Evolutionary conservation across 2,888 invertebrate species (phyloP).

Genomic region (Lasioglossum marginatum): DNA sequence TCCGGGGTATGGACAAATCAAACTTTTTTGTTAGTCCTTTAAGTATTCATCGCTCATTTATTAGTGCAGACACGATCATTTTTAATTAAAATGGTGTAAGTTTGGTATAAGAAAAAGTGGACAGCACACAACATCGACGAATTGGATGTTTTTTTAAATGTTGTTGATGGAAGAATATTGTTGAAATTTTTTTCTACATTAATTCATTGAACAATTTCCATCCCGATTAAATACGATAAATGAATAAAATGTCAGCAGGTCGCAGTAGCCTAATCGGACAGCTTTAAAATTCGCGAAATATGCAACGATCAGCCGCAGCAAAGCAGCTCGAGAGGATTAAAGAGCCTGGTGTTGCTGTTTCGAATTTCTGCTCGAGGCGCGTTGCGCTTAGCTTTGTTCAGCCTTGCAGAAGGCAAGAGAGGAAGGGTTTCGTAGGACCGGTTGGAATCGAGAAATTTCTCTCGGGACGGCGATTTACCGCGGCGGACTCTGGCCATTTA

Average conservation of each 20-base stretch:
- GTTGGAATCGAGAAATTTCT: slow-evolving; percentile 40
- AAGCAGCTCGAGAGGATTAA: neutral
- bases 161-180: neutral
- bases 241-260: neutral
- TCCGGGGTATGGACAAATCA: neutral
- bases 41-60: neutral
- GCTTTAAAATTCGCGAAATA: neutral
- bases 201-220: neutral
- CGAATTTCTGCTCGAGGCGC: neutral
- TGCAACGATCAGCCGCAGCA: neutral
- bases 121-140: too few species aligned
- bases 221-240: neutral
- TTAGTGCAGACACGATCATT: neutral
- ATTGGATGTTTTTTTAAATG: neutral
- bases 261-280: neutral
- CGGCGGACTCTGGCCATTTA: slow-evolving; percentile 43
- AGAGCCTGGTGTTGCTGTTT: neutral
- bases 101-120: neutral
- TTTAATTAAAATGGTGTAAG: neutral
- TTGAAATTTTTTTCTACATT: neutral
- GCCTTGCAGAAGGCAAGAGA: neutral
- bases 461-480: slow-evolving; percentile 32
- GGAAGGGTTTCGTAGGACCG: slow-evolving; percentile 8
- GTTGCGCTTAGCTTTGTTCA: neutral
- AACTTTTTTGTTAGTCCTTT: neutral